Percentiles rank a stretch among this genome's conserved stretches.
These are phyloP conservation scores for Dufourea novaeangliae DNA, from an alignment of 1,140 invertebrate species.

Conservation along the genomic window DNA sequence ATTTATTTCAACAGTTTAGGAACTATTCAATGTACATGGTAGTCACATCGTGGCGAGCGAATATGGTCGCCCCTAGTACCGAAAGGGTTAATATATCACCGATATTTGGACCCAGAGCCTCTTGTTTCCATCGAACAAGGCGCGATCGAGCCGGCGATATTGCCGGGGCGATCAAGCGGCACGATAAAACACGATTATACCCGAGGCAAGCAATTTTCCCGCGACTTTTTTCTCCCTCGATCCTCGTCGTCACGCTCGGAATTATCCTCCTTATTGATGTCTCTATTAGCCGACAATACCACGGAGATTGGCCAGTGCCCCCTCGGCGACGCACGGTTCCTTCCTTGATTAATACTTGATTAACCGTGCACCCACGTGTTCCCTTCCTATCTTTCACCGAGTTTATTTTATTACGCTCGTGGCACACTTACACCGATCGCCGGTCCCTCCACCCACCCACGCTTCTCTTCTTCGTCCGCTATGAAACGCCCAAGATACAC, in stretches of 20 bases:
- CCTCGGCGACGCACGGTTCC: background rate
- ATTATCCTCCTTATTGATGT: conserved; percentile 33
- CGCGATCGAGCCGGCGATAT: background rate
- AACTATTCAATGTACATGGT: no score
- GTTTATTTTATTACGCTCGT: conserved; percentile 30
- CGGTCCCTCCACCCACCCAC: no score
- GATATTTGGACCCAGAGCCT: no score
- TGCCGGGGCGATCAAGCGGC: background rate
- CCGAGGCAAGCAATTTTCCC: conserved; percentile 11
- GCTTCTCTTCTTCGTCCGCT: background rate
- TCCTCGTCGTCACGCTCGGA: background rate
- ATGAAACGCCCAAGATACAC: background rate
- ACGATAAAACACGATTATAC: background rate
- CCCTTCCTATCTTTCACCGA: background rate
- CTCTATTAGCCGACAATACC: conserved; percentile 34
- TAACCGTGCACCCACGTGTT: conserved; percentile 33
- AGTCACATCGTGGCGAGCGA: no score
- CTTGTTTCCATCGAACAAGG: background rate
- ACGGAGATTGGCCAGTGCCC: conserved; percentile 1
- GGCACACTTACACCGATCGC: conserved; percentile 20
- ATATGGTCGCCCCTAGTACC: no score
- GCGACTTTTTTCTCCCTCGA: conserved; percentile 8
- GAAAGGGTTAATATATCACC: no score
- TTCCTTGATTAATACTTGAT: conserved; percentile 38
- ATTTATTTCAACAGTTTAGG: no score